Conservation (phyloP, 2,113 vertebrate species). For the Leucosticte australis region DNA sequence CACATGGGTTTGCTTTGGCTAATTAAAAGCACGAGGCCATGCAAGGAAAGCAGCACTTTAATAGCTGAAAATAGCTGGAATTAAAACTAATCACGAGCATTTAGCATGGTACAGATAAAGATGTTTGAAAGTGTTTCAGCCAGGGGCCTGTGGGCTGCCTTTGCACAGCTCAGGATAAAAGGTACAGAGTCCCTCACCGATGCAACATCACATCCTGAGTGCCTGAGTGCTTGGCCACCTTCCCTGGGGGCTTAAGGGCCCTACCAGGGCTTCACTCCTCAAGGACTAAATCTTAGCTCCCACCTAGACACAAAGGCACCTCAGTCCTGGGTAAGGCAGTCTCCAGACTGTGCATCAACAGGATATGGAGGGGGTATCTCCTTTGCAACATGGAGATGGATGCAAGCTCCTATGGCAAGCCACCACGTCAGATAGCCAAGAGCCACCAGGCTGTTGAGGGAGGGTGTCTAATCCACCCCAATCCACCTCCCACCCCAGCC, state of each 20-base stretch:
- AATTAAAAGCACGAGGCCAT: conserved; percentile 24
- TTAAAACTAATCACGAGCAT: conserved; percentile 34
- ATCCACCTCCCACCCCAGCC: background rate
- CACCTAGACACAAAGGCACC: background rate
- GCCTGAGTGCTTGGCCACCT: background rate
- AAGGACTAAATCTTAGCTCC: background rate
- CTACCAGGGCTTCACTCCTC: background rate
- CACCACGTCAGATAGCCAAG: background rate
- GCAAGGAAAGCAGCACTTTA: conserved; percentile 25
- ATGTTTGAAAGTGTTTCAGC: conserved; percentile 1
- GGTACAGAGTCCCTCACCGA: background rate
- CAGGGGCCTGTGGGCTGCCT: background rate
- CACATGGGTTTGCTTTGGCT: conserved; percentile 25
- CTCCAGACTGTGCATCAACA: background rate
- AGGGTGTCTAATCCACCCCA: background rate
- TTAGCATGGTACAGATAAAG: conserved; percentile 20
- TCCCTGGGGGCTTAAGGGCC: background rate
- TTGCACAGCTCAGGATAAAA: background rate
- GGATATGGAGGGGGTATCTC: background rate
- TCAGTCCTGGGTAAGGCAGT: background rate
- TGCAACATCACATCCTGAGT: background rate
- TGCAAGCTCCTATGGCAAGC: background rate
- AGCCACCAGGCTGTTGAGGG: background rate
- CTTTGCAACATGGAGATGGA: background rate
- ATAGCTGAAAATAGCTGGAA: conserved; percentile 45